These are phyloP conservation scores for Carposina sasakii DNA, from an alignment of 1,140 invertebrate species.

Conservation along the genomic window DNA sequence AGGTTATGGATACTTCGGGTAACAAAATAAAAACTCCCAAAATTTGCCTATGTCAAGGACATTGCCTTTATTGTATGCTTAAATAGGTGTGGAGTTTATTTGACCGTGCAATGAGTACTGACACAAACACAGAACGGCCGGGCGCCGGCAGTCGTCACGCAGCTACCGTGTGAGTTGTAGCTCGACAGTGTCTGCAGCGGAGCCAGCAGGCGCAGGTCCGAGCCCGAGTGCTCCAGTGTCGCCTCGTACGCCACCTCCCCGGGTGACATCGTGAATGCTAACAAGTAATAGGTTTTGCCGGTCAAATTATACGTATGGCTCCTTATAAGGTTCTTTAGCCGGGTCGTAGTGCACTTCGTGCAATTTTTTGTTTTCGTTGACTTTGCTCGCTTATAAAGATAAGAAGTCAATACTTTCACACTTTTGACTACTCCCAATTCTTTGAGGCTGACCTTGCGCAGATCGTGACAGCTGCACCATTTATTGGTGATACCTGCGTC, in stretches of 20 bases:
- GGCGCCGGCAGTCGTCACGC: too few relatives aligned
- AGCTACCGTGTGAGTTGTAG: too few relatives aligned
- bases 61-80: too few relatives aligned
- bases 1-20: too few relatives aligned
- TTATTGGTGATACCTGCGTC: conserved; percentile 81
- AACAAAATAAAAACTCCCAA: too few relatives aligned
- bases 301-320: conserved; percentile 31
- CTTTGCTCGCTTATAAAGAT: conserved; percentile 28
- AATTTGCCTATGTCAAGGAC: too few relatives aligned
- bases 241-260: conserved; percentile 37
- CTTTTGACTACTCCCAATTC: conserved; percentile 19
- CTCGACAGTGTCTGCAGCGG: too few relatives aligned
- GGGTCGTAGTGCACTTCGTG: conserved; percentile 30
- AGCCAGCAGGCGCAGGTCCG: too few relatives aligned
- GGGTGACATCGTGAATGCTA: conserved; percentile 36
- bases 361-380: conserved; percentile 34
- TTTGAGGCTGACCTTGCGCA: conserved; percentile 16
- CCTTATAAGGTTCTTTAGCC: conserved; percentile 34
- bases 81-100: too few relatives aligned
- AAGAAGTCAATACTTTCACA: conserved; percentile 19
- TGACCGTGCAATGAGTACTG: too few relatives aligned
- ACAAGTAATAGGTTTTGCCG: conserved; percentile 33
- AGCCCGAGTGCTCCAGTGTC: conserved; percentile 26
- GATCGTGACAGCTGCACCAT: conserved; percentile 82
- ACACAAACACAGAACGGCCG: too few relatives aligned